These are phyloP conservation scores for Temnothorax nylanderi DNA, from an alignment of 1,140 invertebrate species.

Conservation along the genomic window DNA sequence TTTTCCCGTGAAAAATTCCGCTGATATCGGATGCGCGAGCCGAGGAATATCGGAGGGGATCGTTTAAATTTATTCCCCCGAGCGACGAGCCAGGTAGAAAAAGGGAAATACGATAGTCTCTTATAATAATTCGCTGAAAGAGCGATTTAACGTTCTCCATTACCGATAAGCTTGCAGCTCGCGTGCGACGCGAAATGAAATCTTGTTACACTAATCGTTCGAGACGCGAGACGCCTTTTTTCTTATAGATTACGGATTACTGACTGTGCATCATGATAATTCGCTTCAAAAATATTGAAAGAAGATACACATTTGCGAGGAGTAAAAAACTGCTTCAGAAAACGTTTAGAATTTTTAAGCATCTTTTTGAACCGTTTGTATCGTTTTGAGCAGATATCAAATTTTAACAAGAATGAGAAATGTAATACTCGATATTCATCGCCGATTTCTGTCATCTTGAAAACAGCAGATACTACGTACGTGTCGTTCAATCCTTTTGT, in stretches of 20 bases:
- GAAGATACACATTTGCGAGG: neutral
- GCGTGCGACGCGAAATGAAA: slow-evolving; percentile 22
- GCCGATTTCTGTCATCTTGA: neutral
- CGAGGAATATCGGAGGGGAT: neutral
- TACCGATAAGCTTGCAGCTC: slow-evolving; percentile 4
- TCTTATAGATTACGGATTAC: neutral
- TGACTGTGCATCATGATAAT: neutral
- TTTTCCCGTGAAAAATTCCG: slow-evolving; percentile 49
- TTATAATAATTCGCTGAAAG: slow-evolving; percentile 46
- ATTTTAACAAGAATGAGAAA: neutral
- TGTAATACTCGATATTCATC: neutral
- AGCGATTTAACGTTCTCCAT: slow-evolving; percentile 26
- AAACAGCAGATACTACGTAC: neutral
- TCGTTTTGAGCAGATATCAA: neutral
- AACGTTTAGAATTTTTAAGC: neutral
- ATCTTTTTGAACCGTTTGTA: neutral
- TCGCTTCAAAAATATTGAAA: neutral
- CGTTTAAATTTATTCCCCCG: slow-evolving; percentile 43
- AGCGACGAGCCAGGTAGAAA: neutral
- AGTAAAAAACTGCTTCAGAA: neutral
- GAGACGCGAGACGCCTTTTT: neutral
- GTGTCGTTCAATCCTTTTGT: neutral
- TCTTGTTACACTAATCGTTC: neutral
- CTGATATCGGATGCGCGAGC: slow-evolving; percentile 47
- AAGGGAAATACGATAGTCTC: neutral